Evolutionary conservation across 2,113 vertebrate species (phyloP).

Genomic region (Macquaria ambigua): DNA sequence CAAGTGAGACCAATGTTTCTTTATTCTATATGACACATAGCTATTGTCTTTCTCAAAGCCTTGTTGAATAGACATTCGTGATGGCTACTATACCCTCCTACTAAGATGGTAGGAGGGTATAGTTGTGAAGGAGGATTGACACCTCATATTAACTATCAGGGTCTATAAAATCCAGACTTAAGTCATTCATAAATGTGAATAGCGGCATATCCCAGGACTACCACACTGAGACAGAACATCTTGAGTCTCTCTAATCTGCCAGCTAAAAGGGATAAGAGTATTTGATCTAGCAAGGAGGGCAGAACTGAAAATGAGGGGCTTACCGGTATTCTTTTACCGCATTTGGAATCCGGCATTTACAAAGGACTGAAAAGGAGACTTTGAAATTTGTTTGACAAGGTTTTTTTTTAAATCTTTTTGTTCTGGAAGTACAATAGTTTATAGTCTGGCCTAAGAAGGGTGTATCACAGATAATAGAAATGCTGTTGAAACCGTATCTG

Average conservation of each 20-base stretch:
- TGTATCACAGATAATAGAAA: slow-evolving; percentile 8
- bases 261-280: slow-evolving; percentile 75
- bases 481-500: slow-evolving; percentile 17
- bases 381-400: slow-evolving; percentile 26
- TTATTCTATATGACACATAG: not conserved
- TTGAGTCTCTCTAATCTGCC: slow-evolving; percentile 76
- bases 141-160: slow-evolving; percentile 6
- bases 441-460: not conserved
- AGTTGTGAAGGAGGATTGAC: not conserved
- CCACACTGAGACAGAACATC: slow-evolving; percentile 67
- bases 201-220: slow-evolving; percentile 41
- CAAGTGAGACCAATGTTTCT: not conserved
- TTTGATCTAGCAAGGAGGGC: slow-evolving; percentile 68
- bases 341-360: slow-evolving; percentile 48
- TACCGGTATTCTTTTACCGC: slow-evolving; percentile 49
- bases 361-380: slow-evolving; percentile 48
- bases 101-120: not conserved
- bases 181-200: slow-evolving; percentile 59
- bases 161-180: slow-evolving; percentile 6
- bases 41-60: not conserved
- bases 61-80: slow-evolving; percentile 15
- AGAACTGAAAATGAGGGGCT: slow-evolving; percentile 62
- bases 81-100: not conserved
- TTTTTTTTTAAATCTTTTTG: not conserved
- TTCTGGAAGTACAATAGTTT: slow-evolving; percentile 14